Conservation (phyloP, 2,888 invertebrate species). For the Watsonalla binaria region DNA sequence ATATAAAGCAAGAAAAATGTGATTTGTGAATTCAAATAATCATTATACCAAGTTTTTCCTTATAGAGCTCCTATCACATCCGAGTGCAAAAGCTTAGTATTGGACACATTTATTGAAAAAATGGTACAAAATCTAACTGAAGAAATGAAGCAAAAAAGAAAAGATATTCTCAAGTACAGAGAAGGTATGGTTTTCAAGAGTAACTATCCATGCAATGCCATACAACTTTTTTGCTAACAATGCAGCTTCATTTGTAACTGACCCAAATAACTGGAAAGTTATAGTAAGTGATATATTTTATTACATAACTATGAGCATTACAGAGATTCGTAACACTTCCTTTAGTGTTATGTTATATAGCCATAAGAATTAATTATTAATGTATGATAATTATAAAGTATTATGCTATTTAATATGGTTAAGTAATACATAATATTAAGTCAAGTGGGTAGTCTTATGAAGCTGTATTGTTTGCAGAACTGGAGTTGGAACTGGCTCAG, state of each 20-base stretch:
- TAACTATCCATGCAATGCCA: background rate
- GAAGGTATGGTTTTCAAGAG: conserved; percentile 42
- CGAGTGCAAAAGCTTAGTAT: conserved; percentile 79
- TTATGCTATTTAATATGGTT: background rate
- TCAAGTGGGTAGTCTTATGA: conserved; percentile 43
- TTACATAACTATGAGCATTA: background rate
- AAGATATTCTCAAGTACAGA: conserved; percentile 71
- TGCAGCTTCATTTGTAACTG: conserved; percentile 63
- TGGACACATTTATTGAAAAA: conserved; percentile 86
- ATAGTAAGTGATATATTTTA: background rate
- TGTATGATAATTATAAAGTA: too few species aligned
- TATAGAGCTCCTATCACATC: conserved; percentile 57
- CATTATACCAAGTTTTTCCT: conserved; percentile 5
- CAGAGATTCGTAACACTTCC: background rate
- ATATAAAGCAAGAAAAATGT: too few species aligned
- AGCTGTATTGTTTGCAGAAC: conserved; percentile 73
- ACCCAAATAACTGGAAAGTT: background rate
- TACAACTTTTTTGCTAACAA: conserved; percentile 35
- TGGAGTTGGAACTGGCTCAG: conserved; percentile 46
- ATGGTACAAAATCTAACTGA: conserved; percentile 81
- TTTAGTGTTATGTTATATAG: background rate
- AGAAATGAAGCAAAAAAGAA: conserved; percentile 78
- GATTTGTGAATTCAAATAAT: too few species aligned
- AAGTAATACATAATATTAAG: background rate
- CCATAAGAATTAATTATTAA: too few species aligned